phyloP scores from a whole-genome alignment of 2,888 invertebrate species.

The Pyrrhia umbra region DNA sequence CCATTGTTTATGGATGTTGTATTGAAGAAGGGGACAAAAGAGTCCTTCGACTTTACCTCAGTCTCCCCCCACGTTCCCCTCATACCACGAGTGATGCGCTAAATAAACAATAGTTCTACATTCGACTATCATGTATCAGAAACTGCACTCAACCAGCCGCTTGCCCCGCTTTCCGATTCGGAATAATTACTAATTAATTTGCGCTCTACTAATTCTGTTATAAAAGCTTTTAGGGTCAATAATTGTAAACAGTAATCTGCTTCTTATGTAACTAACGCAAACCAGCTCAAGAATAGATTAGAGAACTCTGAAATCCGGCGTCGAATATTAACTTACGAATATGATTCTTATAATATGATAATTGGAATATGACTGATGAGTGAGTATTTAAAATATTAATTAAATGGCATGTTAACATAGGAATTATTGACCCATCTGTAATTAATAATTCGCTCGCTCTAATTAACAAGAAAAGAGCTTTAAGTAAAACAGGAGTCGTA shows the following conservation, averaged over 20 bases:
- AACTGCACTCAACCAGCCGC: slow-evolving; percentile 21
- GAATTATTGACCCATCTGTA: slow-evolving; percentile 46
- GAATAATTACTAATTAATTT: slow-evolving; percentile 39
- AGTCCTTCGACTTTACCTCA: neutral
- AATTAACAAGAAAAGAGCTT: slow-evolving; percentile 26
- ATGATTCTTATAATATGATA: neutral
- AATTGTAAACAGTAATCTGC: slow-evolving; percentile 22
- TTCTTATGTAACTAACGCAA: neutral
- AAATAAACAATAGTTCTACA: slow-evolving; percentile 19
- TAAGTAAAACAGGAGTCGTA: neutral
- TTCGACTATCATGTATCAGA: slow-evolving; percentile 46
- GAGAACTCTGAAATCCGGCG: neutral
- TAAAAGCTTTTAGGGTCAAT: slow-evolving; percentile 50
- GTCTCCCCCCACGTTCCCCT: neutral
- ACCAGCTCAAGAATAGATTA: neutral
- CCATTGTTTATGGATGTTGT: too few relatives aligned
- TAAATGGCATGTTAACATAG: neutral
- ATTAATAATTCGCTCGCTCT: slow-evolving; percentile 20
- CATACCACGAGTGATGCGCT: neutral
- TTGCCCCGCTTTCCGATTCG: slow-evolving; percentile 40
- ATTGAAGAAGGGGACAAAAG: too few relatives aligned
- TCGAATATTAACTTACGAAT: neutral
- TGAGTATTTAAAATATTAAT: neutral
- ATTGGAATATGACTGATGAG: neutral
- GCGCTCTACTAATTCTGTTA: slow-evolving; percentile 50